phyloP scores from a whole-genome alignment of 2,888 invertebrate species.

The Metallyticus violacea region DNA sequence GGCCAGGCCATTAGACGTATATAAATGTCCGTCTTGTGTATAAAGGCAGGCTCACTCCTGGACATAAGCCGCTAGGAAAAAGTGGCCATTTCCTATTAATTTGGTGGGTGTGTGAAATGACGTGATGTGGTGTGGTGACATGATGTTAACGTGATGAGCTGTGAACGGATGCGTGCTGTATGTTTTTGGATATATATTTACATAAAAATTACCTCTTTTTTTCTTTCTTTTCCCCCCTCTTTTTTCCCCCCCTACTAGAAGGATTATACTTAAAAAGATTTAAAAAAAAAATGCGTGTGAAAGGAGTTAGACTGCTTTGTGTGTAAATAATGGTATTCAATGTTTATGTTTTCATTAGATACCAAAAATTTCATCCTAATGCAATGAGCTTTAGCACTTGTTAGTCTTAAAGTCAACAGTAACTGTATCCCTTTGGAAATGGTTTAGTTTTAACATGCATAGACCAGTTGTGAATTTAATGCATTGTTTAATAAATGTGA shows the following conservation, averaged over 20 bases:
- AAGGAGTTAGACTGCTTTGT: constrained; percentile 34
- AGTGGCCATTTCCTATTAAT: neutral
- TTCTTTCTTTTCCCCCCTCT: neutral
- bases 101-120: constrained; percentile 1
- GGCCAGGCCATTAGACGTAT: constrained; percentile 44
- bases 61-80: constrained; percentile 10
- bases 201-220: constrained; percentile 22
- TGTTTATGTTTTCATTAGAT: constrained; percentile 27
- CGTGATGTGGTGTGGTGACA: constrained; percentile 2
- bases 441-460: neutral
- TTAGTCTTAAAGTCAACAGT: neutral
- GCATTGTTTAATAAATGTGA: neutral
- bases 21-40: constrained; percentile 21
- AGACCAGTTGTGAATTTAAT: constrained; percentile 19
- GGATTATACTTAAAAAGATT: neutral
- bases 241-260: constrained; percentile 1
- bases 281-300: constrained; percentile 21
- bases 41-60: constrained; percentile 33
- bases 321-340: constrained; percentile 30
- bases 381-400: neutral
- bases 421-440: neutral
- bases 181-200: constrained; percentile 20
- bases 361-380: constrained; percentile 28
- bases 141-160: neutral
- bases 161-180: constrained; percentile 13